Evolutionary conservation across 2,888 invertebrate genomes (phyloP).

Genomic region (Chrysomela aeneicollis): DNA sequence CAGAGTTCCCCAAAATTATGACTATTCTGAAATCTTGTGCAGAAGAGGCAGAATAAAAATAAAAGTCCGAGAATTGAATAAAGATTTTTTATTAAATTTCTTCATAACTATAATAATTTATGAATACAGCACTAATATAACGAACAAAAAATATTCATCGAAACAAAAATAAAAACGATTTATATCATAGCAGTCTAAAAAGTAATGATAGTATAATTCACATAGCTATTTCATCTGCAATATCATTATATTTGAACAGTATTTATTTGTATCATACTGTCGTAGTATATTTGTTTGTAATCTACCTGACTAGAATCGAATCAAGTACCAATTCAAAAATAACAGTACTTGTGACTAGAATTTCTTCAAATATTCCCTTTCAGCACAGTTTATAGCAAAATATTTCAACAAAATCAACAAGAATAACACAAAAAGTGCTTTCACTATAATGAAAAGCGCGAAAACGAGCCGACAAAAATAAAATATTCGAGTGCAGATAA

Average conservation of each 20-base stretch:
- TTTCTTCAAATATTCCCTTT: slow-evolving; percentile 36
- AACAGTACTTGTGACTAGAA: slow-evolving; percentile 49
- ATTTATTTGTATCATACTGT: slow-evolving; percentile 37
- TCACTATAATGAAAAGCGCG: slow-evolving; percentile 21
- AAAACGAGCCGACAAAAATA: slow-evolving; percentile 7
- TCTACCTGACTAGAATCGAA: slow-evolving; percentile 51
- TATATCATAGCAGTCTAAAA: slow-evolving; percentile 53
- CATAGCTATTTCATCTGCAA: slow-evolving; percentile 42
- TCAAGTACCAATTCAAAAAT: slow-evolving; percentile 50
- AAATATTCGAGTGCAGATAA: slow-evolving; percentile 19
- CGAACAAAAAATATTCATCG: slow-evolving; percentile 52
- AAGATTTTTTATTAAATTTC: slow-evolving; percentile 44
- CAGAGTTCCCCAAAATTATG: no score
- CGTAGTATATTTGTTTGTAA: slow-evolving; percentile 40
- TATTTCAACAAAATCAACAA: slow-evolving; percentile 32
- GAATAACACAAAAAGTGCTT: slow-evolving; percentile 30
- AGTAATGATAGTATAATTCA: slow-evolving; percentile 46
- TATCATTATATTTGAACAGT: slow-evolving; percentile 47
- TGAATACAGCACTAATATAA: slow-evolving; percentile 55
- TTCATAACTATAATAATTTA: slow-evolving; percentile 55
- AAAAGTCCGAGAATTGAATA: slow-evolving; percentile 20
- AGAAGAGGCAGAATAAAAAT: no score
- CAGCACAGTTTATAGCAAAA: slow-evolving; percentile 32
- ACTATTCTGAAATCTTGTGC: no score
- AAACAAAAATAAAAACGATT: slow-evolving; percentile 51